A percentile compares a stretch with the other conserved stretches of the same genome.
Conservation (phyloP, 2,888 invertebrate genomes). For the Acleris literana region DNA sequence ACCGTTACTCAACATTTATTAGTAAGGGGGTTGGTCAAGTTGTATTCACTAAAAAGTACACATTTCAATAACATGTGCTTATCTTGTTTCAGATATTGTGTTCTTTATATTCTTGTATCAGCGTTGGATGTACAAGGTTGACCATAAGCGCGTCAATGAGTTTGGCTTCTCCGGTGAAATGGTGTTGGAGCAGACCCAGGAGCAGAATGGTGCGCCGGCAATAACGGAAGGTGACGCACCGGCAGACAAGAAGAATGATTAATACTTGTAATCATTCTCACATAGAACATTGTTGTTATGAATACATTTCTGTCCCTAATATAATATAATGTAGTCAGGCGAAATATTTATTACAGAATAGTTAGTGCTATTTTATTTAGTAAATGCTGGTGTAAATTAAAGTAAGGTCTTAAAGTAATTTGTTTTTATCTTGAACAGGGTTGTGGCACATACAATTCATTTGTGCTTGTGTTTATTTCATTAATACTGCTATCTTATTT, state of each 20-base stretch:
- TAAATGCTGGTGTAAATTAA: conserved; percentile 22
- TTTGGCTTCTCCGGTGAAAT: conserved; percentile 99
- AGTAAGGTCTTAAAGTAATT: neutral
- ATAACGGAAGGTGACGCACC: conserved; percentile 61
- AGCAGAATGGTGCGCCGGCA: conserved; percentile 62
- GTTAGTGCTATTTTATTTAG: conserved; percentile 18
- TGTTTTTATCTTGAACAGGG: neutral
- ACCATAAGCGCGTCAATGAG: conserved; percentile 97
- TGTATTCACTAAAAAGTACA: neutral
- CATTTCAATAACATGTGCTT: conserved; percentile 30
- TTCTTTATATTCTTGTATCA: conserved; percentile 99
- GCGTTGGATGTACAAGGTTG: conserved; percentile 99
- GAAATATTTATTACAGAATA: conserved; percentile 29
- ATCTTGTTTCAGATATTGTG: conserved; percentile 91
- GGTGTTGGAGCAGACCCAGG: conserved; percentile 83
- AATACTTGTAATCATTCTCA: conserved; percentile 40
- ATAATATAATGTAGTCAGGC: conserved; percentile 18
- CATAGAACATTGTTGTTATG: conserved; percentile 23
- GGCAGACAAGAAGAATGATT: conserved; percentile 77
- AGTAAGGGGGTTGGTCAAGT: no score
- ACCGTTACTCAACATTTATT: no score
- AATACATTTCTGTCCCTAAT: conserved; percentile 28
- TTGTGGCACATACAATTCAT: neutral
- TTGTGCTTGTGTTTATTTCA: conserved; percentile 24
- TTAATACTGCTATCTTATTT: conserved; percentile 25